Base-by-base conservation (phyloP, 2,888 invertebrate species). In the Parnassius mnemosyne region DNA sequence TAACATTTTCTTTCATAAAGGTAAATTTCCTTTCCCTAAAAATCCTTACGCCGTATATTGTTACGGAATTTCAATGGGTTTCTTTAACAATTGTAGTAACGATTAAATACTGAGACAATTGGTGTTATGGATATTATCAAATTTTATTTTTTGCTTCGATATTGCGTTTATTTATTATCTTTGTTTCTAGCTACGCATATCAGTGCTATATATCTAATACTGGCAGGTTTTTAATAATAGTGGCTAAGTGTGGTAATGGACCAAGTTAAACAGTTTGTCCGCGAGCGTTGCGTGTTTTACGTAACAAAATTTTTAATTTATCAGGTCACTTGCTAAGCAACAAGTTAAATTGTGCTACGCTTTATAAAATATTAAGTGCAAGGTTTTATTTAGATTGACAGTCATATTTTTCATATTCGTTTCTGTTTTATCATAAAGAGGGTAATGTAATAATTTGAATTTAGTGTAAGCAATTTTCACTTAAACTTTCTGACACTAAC, bases 311-410 rank as follows among this genome's bases (percentile, higher is more conserved):
- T 67, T 78, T 80, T 81, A 79, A 83, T 81, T 83, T 78, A 84
- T 84, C 83, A 84, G 81, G 65, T 70, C 64, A 68, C 76, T 78
- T 79, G 76, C 75, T 75, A 76, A 83, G 78, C 73, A 72, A 71
- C 75, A 70, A 73, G 71, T 71, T 50, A 53, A 65, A 82, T 84
- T 87, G 83, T 80, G 87, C 89, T 87, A 83, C 84, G 86, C 83
- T 73, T 84, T 81, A 74, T 75, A 78, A 81, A 79, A 79, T 81
- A 87, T 84, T 80, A 84, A 85, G 88, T 84, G 84, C 86, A 77
- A 70, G 53, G 42, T 55, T 56, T 60, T 9, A 13, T 46, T 34
- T 34, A 34, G 5, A 34, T 7, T 34, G 34, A 34, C 34, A 34
- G 34, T 34, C 34, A 34, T 34, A 34, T 34, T 34, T 34, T 34